A percentile compares a stretch with the other conserved stretches of the same genome.
Evolutionary conservation across 2,797 vertebrate genomes (phyloP).

Genomic region (Danionella dracula): DNA sequence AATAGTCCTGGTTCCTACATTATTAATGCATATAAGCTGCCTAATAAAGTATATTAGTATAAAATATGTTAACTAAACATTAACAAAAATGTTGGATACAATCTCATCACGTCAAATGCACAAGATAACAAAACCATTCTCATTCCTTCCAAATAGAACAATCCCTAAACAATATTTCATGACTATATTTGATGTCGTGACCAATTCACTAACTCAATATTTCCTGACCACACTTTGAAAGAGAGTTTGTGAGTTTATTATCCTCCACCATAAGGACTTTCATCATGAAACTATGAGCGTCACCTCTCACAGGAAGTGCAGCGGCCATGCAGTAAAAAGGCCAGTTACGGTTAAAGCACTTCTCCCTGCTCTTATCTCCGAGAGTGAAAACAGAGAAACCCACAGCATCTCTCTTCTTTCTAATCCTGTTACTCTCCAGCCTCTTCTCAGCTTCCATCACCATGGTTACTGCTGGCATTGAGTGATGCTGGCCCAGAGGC

Average conservation of each 20-base stretch:
- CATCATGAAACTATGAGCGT: constrained; percentile 61
- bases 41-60: too few species aligned
- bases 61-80: too few species aligned
- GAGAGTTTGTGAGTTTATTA: constrained; percentile 37
- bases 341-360: constrained; percentile 47
- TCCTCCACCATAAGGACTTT: constrained; percentile 51
- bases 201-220: background rate
- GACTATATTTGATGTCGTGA: background rate
- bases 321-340: constrained; percentile 45
- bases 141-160: too few species aligned
- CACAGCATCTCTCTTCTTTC: constrained; percentile 51
- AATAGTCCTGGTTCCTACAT: too few species aligned
- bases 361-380: constrained; percentile 58
- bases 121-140: too few species aligned
- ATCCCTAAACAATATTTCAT: background rate
- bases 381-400: constrained; percentile 54
- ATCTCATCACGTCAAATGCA: too few species aligned
- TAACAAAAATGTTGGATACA: too few species aligned
- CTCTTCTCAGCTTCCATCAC: constrained; percentile 57
- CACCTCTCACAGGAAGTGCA: constrained; percentile 42
- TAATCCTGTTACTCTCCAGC: constrained; percentile 67
- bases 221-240: background rate
- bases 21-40: too few species aligned
- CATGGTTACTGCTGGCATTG: constrained; percentile 65
- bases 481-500: constrained; percentile 44